Base-by-base conservation (phyloP, 1,140 invertebrate species). In the Caenorhabditis inopinata region DNA sequence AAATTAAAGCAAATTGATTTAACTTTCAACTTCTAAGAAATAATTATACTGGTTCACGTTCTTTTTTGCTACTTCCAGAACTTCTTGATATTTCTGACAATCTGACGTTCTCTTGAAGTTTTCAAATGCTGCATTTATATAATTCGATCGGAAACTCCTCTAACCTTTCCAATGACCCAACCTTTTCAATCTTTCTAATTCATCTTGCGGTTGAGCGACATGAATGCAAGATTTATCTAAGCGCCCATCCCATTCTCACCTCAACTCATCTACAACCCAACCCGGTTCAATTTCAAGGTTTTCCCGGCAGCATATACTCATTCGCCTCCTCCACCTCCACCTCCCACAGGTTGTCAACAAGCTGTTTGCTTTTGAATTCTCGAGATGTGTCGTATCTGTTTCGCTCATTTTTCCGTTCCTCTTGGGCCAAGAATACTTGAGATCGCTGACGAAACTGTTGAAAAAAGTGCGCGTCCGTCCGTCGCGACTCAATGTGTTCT, bases 361-460 rank as follows among this genome's bases (percentile, higher is more conserved):
- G 23, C 23, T 68, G 32, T 68, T 68, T 68, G 32, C 18, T 68
- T 68, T 68, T 16, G 21, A 2, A 9, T 32, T 21, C 23, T n/a
- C 14, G 27, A 32, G 29, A 2, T 25, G 21, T 58, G n/a, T 68
- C 7, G 38, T 68, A 68, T 68, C 58, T 68, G 32, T 68, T 68
- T 68, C 58, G 29, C 21, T n/a, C 21, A 14, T 42, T 14, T 42
- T 42, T 42, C 38, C 38, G 38, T 42, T 42, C 38, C 38, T 14
- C 38, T 5, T 42, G 6, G 5, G 38, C 14, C 23, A 38, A 12
- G 58, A 68, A 68, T 42, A 68, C 58, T 68, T 68, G 58, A 68
- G 58, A 68, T 68, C 58, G 58, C 32, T 68, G 58, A 68, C 58
- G 58, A 68, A 68, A 68, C 32, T 68, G 58, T 68, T 68, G 32